A percentile compares a stretch with the other conserved stretches of the same genome.
phyloP scores from a whole-genome alignment of 2,888 invertebrate species.

The Tinea pellionella region DNA sequence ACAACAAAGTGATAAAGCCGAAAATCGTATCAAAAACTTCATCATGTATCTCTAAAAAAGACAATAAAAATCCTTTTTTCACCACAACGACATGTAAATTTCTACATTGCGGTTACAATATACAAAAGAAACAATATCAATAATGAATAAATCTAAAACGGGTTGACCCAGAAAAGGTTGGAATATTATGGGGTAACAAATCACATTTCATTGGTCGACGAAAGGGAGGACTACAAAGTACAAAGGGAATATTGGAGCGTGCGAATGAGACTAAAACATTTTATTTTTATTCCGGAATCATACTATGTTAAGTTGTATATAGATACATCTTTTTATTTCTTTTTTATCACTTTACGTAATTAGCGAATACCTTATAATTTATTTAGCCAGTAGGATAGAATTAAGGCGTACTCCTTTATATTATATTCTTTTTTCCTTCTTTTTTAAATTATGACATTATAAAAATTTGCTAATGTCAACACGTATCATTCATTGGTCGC shows the following conservation, averaged over 20 bases:
- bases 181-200: constrained; percentile 8
- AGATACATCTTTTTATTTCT: not conserved
- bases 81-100: not conserved
- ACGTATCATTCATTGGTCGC: too few relatives aligned
- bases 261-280: not conserved
- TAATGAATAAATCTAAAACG: constrained; percentile 13
- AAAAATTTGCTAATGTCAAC: too few relatives aligned
- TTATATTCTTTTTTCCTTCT: too few relatives aligned
- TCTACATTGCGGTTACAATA: not conserved
- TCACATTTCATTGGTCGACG: constrained; percentile 10
- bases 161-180: constrained; percentile 11
- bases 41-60: too few relatives aligned
- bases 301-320: not conserved
- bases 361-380: too few relatives aligned
- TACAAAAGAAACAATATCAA: constrained; percentile 13
- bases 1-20: too few relatives aligned
- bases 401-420: too few relatives aligned
- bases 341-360: too few relatives aligned
- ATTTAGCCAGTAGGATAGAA: too few relatives aligned
- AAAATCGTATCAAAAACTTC: too few relatives aligned
- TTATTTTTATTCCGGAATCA: not conserved
- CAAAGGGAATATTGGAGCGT: constrained; percentile 6
- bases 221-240: constrained; percentile 2
- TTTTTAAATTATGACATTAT: too few relatives aligned
- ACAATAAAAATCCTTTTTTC: not conserved